These are phyloP conservation scores for Neopipo cinnamomea DNA, from an alignment of 2,113 vertebrate genomes.

Conservation along the genomic window DNA sequence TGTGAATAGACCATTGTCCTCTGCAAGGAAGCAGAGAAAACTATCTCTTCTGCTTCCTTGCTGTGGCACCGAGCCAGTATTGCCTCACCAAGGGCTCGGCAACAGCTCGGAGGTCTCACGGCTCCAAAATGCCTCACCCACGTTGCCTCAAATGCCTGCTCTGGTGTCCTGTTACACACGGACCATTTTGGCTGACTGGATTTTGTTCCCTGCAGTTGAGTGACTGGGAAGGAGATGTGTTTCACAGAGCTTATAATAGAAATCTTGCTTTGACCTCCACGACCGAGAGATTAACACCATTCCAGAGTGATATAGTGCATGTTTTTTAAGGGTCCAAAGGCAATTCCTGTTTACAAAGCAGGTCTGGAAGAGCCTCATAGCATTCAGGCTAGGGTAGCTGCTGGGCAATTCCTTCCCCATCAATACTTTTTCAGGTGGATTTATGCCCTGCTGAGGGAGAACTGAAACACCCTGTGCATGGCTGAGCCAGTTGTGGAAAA, in stretches of 20 bases:
- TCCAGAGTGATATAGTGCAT: not conserved
- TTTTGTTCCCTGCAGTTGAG: conserved; percentile 19
- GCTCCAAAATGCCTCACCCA: not conserved
- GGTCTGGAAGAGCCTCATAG: not conserved
- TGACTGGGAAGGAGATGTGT: conserved; percentile 33
- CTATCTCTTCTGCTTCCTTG: not conserved
- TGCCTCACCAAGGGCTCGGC: not conserved
- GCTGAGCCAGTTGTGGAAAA: not conserved
- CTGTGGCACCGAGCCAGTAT: not conserved
- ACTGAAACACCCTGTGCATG: rapidly evolving
- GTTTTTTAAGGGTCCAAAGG: conserved; percentile 21
- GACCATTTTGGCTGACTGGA: not conserved
- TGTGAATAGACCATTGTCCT: not conserved
- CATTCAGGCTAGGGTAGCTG: not conserved
- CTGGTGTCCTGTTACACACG: not conserved
- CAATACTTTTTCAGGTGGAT: not conserved
- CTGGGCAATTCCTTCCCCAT: not conserved
- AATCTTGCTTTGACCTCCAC: not conserved
- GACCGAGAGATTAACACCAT: conserved; percentile 32
- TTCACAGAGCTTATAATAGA: conserved; percentile 50
- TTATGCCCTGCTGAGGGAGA: not conserved
- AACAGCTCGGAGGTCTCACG: not conserved
- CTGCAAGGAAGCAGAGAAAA: conserved; percentile 18
- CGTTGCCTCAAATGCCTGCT: not conserved
- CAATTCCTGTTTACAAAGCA: conserved; percentile 37